Base-by-base conservation (phyloP, 2,797 vertebrate genomes). In the Kryptopterus vitreolus region DNA sequence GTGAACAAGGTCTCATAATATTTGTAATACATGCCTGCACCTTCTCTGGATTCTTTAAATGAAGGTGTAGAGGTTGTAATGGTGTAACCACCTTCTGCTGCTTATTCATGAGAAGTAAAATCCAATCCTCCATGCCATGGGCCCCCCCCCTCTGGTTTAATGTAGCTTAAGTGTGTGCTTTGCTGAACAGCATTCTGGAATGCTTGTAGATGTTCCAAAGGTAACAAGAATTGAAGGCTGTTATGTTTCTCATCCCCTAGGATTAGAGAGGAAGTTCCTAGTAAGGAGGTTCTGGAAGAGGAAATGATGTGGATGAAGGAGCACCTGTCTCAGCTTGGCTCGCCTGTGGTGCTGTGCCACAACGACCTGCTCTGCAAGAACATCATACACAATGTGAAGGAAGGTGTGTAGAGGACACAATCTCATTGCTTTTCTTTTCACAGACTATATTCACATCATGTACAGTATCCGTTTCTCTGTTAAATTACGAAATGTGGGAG, bases 341-440 rank as follows among this genome's bases (percentile, higher is more conserved):
- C 96, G 5, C 98, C 97, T 0, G 89, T 98, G n/a, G 98, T 99
- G 65, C 95, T 99, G 61, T 99, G 96, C 85, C 98, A 99, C 92
- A 99, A 99, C 0, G 98, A 99, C 88, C 93, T 99, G 63, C 96
- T 99, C 84, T 98, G 97, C 93, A 99, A 99, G 90, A 99, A 99
- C 90, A 98, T 99, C 89, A 98, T 99, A 91, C 95, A 98, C 77
- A 94, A 98, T 61, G 75, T 87, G 55, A 89, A 93, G 77, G 95
- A 93, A 91, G 97, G 98, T 98, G 52, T 7, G 16, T 55, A 8
- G 10, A 57, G 29, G 46, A 26, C 10, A 16, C 12, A 12, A 46
- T 68, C 10, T 4, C 11, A 26, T 24, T 58, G 55, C n/a, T 58
- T 1, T 4, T 24, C 9, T 58, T 58, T 57, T 58, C n/a, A 10